Conservation (phyloP, 2,113 vertebrate genomes). For the Hepsetus odoe region DNA sequence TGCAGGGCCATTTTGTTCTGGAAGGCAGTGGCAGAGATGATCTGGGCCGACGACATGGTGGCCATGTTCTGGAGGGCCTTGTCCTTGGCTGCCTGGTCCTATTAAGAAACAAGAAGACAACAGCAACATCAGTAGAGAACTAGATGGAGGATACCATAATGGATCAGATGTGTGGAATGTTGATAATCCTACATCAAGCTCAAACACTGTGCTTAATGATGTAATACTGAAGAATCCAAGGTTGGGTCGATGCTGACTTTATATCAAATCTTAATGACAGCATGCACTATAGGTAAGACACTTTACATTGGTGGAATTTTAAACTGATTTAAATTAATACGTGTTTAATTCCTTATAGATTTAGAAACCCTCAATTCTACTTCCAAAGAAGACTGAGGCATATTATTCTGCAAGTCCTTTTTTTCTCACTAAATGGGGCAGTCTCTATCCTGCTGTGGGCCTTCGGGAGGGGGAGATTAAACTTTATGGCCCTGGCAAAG, state of each 20-base stretch:
- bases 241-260: background rate
- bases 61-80: conserved; percentile 97
- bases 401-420: background rate
- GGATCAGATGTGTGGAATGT: background rate
- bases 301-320: background rate
- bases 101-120: conserved; percentile 52
- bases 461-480: conserved; percentile 68
- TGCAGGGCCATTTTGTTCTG: conserved; percentile 92
- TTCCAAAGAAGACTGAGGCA: background rate
- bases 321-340: background rate
- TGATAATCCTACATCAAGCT: background rate
- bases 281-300: background rate
- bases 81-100: conserved; percentile 98
- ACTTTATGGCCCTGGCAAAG: conserved; percentile 74
- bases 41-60: conserved; percentile 94
- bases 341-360: background rate
- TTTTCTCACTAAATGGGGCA: conserved; percentile 38
- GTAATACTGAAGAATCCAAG: background rate
- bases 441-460: conserved; percentile 54
- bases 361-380: background rate
- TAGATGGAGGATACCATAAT: conserved; percentile 23
- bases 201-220: background rate
- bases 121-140: conserved; percentile 30
- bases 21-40: conserved; percentile 91
- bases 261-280: background rate